phyloP scores from a whole-genome alignment of 2,113 vertebrate genomes.

The Corythaixoides concolor region DNA sequence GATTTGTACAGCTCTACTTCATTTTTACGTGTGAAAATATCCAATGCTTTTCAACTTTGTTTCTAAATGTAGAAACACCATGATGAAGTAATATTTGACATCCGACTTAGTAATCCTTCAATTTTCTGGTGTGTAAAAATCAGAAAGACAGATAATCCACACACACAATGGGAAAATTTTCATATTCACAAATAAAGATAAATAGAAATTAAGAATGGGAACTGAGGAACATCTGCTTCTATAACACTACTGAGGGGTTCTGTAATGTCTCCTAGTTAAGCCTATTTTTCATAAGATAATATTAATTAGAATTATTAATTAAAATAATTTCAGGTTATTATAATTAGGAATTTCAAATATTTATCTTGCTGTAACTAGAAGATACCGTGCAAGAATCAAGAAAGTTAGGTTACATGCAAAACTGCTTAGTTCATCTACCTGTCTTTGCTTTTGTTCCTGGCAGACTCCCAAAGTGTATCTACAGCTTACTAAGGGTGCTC shows the following conservation, averaged over 20 bases:
- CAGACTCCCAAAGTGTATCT: not conserved
- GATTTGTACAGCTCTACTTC: not conserved
- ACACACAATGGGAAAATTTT: not conserved
- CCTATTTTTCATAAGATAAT: not conserved
- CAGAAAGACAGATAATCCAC: not conserved
- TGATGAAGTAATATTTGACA: not conserved
- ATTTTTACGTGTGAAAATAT: not conserved
- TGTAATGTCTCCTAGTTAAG: not conserved
- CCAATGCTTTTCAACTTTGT: not conserved
- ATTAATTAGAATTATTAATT: not conserved
- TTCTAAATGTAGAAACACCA: not conserved
- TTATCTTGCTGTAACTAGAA: not conserved
- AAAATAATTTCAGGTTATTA: not conserved
- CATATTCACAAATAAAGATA: not conserved
- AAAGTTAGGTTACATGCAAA: not conserved
- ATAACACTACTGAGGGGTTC: not conserved
- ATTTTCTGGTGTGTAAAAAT: not conserved
- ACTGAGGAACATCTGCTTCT: not conserved
- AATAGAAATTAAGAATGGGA: not conserved
- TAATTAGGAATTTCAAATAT: not conserved
- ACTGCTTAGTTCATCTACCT: not conserved
- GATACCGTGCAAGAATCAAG: not conserved
- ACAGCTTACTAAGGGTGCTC: not conserved
- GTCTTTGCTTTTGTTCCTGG: not conserved
- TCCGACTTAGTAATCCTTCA: not conserved